These are phyloP conservation scores for Eulithis prunata DNA, from an alignment of 2,888 invertebrate species.

Conservation along the genomic window DNA sequence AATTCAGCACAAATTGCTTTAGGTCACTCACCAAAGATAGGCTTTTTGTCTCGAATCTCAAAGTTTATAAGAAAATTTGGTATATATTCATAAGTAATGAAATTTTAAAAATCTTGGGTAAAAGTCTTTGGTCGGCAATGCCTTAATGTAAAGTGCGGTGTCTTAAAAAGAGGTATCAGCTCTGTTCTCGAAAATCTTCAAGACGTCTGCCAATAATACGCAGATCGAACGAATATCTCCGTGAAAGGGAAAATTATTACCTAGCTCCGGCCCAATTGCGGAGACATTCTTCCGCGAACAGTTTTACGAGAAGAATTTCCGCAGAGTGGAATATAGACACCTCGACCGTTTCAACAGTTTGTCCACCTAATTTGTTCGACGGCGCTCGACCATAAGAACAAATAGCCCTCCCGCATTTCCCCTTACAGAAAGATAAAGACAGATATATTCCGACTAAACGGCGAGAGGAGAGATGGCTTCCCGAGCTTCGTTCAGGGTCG, in stretches of 20 bases:
- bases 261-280: constrained; percentile 68
- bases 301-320: constrained; percentile 77
- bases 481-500: constrained; percentile 57
- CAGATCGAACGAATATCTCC: constrained; percentile 66
- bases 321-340: constrained; percentile 79
- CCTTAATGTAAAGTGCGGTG: constrained; percentile 26
- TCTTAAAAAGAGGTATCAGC: constrained; percentile 51
- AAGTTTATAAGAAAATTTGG: constrained; percentile 22
- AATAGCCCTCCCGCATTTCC: constrained; percentile 77
- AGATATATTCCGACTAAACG: constrained; percentile 65
- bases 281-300: constrained; percentile 66
- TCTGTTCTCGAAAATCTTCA: constrained; percentile 61
- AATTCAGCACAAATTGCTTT: constrained; percentile 45
- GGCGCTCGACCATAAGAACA: constrained; percentile 82
- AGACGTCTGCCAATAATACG: constrained; percentile 67
- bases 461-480: constrained; percentile 68
- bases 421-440: constrained; percentile 70
- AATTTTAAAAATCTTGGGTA: neutral
- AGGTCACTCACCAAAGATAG: constrained; percentile 41
- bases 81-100: neutral
- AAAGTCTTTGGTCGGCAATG: too few species aligned
- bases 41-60: constrained; percentile 30
- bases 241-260: constrained; percentile 75
- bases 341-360: constrained; percentile 82
- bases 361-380: constrained; percentile 84